Evolutionary conservation across 35 echinoderm and acorn worm genomes (phyloP).

Genomic region (Ophioderma brevispina): DNA sequence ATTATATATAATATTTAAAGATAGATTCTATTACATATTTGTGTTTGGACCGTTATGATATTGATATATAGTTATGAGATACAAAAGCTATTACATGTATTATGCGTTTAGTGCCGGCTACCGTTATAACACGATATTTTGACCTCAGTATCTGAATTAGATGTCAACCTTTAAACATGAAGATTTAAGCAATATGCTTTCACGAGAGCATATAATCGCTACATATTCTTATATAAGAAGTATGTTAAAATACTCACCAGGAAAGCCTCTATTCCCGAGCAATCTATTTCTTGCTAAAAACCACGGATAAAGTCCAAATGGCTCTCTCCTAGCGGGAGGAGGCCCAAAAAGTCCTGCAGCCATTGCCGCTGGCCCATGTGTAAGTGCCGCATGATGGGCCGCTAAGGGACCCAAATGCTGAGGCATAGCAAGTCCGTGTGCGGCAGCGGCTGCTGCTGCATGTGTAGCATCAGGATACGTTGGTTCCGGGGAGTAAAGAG

Average conservation of each 20-base stretch:
- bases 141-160: too few relatives aligned
- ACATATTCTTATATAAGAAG: too few relatives aligned
- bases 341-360: constrained; percentile 60
- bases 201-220: too few relatives aligned
- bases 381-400: constrained; percentile 21
- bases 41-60: too few relatives aligned
- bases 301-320: constrained; percentile 89
- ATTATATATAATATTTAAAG: too few relatives aligned
- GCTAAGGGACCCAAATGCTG: not conserved
- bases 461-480: not conserved
- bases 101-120: too few relatives aligned
- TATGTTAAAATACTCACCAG: constrained; percentile 54
- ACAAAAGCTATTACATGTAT: too few relatives aligned
- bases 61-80: too few relatives aligned
- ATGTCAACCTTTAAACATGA: too few relatives aligned
- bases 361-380: constrained; percentile 49
- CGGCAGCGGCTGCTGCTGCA: constrained; percentile 39
- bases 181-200: too few relatives aligned
- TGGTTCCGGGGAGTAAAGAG: constrained; percentile 13
- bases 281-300: constrained; percentile 80
- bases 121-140: too few relatives aligned
- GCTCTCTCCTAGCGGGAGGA: constrained; percentile 58
- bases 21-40: too few relatives aligned
- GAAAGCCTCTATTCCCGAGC: constrained; percentile 73
- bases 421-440: constrained; percentile 17